Base-by-base conservation (phyloP, 2,797 vertebrate species). In the Hemibagrus guttatus region DNA sequence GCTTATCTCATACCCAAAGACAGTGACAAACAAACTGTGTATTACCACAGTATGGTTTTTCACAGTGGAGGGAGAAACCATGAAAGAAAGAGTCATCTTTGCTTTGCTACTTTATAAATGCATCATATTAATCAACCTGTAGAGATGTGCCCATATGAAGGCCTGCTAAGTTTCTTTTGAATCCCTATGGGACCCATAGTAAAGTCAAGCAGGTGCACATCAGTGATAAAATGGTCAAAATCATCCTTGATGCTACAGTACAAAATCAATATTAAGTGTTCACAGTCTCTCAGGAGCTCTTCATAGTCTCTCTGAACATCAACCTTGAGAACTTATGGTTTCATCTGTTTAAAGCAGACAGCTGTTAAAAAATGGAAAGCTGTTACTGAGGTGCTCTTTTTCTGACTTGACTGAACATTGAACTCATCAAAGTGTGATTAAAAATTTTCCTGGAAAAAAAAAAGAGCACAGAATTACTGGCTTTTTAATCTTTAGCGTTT, bases 191-290 rank as follows among this genome's bases (percentile, higher is more conserved):
- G 21, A 63, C 39, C 21, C 31, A 6, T 11, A 59, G 31, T 16
- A 42, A 81, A 63, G 23, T 42, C 3, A 23, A 61, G 3, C 21
- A 80, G 54, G 23, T 80, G 76, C 78, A 42, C 58, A 80, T 13
- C 21, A 42, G 4, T 80, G 78, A 61, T 80, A 35, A 61, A 81
- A 42, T 81, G 58, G 58, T 63, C 35, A 81, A 61, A 42, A 63
- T 42, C 23, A 61, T 42, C 39, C 59, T 81, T 80, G 78, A 61
- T 6, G 35, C 61, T 80, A 42, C 21, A 61, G 35, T 61, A 79
- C 31, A 79, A 26, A 59, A 79, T 80, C 19, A 80, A 80, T 80
- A 80, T 42, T 39, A 61, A 61, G 31, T 61, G 56, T 42, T 80
- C 21, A 26, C 19, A 79, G 56, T 61, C 78, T 46, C 56, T 6